A percentile compares a stretch with the other conserved stretches of the same genome.
phyloP scores from a whole-genome alignment of 2,797 vertebrate genomes.

The Chelidonichthys spinosus region DNA sequence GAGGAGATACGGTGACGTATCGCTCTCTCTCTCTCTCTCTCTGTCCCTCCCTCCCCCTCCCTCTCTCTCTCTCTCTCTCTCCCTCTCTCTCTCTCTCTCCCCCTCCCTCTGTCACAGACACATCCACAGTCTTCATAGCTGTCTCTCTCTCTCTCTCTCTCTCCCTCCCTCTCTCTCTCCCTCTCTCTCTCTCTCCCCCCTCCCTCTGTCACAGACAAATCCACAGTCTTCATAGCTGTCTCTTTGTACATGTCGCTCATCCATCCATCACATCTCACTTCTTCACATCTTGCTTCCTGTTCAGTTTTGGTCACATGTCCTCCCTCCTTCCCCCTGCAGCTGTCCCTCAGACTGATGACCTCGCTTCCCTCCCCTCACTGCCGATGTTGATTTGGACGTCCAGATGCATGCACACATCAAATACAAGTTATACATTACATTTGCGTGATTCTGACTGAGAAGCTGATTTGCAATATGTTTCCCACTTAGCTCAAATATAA shows the following conservation, averaged over 20 bases:
- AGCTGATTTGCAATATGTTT: background rate
- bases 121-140: background rate
- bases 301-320: background rate
- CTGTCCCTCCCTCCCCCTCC: background rate
- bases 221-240: background rate
- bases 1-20: background rate
- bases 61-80: no score
- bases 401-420: background rate
- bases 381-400: background rate
- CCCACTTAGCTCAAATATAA: background rate
- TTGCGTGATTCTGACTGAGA: background rate
- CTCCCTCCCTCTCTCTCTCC: background rate
- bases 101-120: background rate
- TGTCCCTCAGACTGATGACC: slow-evolving; percentile 1
- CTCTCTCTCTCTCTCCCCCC: background rate
- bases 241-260: background rate
- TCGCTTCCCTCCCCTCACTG: background rate
- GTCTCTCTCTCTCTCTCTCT: background rate
- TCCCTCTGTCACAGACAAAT: background rate
- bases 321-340: slow-evolving; percentile 1
- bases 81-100: no score
- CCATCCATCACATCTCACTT: background rate
- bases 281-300: background rate
- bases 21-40: background rate
- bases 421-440: background rate